Evolutionary conservation across 2,113 vertebrate genomes (phyloP).

Genomic region (Eleginops maclovinus): DNA sequence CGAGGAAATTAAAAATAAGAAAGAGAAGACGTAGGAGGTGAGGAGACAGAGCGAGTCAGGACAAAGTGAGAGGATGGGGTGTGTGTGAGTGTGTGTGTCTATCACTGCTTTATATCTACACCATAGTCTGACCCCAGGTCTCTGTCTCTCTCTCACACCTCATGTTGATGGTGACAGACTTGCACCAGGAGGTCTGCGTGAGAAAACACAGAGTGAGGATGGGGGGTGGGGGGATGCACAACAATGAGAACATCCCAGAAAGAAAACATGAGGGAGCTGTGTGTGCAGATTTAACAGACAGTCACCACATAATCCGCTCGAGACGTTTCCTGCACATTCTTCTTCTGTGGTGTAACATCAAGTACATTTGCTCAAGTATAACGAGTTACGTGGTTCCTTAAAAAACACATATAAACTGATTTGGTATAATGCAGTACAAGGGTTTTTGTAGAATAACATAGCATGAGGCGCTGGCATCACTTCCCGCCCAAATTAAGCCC

Average conservation of each 20-base stretch:
- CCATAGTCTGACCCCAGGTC: constrained; percentile 24
- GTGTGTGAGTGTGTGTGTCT: background rate
- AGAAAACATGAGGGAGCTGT: constrained; percentile 73
- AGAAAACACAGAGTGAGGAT: constrained; percentile 2
- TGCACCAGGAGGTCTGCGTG: constrained; percentile 20
- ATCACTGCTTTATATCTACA: constrained; percentile 1
- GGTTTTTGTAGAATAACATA: too few relatives aligned
- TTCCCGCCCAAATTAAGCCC: too few relatives aligned
- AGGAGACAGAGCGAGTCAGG: background rate
- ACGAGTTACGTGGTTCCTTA: too few relatives aligned
- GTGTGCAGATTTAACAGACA: constrained; percentile 60
- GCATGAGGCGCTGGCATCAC: too few relatives aligned
- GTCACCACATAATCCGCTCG: constrained; percentile 50
- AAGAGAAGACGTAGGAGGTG: background rate
- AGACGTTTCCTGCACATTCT: constrained; percentile 50
- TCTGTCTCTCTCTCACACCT: background rate
- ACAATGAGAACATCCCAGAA: constrained; percentile 57
- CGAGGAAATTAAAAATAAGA: background rate
- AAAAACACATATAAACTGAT: too few relatives aligned
- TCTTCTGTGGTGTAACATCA: constrained; percentile 43
- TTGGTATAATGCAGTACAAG: too few relatives aligned
- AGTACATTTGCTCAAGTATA: too few relatives aligned
- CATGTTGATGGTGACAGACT: constrained; percentile 31
- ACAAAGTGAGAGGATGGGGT: constrained; percentile 8
- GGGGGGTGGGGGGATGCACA: constrained; percentile 28